Evolutionary conservation across 2,888 invertebrate genomes (phyloP).

Genomic region (Euzophera pinguis): DNA sequence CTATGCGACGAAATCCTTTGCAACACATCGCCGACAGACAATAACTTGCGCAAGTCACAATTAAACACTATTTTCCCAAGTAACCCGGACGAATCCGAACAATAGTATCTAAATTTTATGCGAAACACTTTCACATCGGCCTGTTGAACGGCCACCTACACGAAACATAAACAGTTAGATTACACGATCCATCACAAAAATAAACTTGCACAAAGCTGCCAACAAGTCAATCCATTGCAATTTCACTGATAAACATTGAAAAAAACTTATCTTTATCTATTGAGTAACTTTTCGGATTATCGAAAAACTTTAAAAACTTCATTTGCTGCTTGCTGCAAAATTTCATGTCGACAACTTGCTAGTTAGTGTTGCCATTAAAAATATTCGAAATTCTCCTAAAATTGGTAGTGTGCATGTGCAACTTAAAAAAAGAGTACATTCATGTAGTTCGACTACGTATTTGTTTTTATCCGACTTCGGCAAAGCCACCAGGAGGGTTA

Average conservation of each 20-base stretch:
- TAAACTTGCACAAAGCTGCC: constrained; percentile 23
- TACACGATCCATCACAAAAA: constrained; percentile 41
- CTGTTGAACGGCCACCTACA: constrained; percentile 66
- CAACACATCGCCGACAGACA: constrained; percentile 42
- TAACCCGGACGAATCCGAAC: constrained; percentile 68
- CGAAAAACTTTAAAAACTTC: constrained; percentile 56
- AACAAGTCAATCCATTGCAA: constrained; percentile 20
- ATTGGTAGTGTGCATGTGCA: too few relatives aligned
- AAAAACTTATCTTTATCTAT: constrained; percentile 28
- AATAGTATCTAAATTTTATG: constrained; percentile 76
- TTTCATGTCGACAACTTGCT: constrained; percentile 48
- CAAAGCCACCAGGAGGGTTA: too few relatives aligned
- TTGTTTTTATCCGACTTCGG: too few relatives aligned
- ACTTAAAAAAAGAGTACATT: too few relatives aligned
- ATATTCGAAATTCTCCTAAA: too few relatives aligned
- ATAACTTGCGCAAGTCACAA: constrained; percentile 51
- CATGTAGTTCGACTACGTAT: too few relatives aligned
- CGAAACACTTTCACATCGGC: constrained; percentile 76
- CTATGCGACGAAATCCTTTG: constrained; percentile 21
- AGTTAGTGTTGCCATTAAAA: constrained; percentile 17
- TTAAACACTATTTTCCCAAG: constrained; percentile 55
- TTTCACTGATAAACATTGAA: constrained; percentile 22
- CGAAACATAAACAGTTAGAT: constrained; percentile 71
- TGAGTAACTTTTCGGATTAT: constrained; percentile 41
- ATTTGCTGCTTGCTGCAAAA: constrained; percentile 24